Evolutionary conservation across 2,113 vertebrate species (phyloP).

Genomic region (Lathamus discolor): DNA sequence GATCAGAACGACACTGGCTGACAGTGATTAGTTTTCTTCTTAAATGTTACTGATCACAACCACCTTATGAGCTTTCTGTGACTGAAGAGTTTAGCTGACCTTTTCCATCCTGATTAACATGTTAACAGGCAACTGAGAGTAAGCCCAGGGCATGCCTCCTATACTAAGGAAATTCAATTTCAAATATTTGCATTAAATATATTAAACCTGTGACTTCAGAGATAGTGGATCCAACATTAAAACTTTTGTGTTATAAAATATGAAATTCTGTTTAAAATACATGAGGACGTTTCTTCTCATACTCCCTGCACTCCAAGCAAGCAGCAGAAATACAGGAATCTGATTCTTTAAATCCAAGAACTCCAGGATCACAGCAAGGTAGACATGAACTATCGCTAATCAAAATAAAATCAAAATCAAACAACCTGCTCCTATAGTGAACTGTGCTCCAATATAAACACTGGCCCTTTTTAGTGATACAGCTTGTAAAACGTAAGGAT

Average conservation of each 20-base stretch:
- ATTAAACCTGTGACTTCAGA: not conserved
- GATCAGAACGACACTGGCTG: not conserved
- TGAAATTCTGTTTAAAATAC: not conserved
- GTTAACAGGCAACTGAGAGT: not conserved
- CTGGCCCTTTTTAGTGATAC: fast-evolving
- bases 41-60: fast-evolving
- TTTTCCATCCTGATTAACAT: not conserved
- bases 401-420: not conserved
- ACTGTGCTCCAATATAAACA: fast-evolving
- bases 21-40: not conserved
- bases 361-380: not conserved
- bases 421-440: not conserved
- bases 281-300: not conserved
- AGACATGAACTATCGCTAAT: not conserved
- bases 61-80: not conserved
- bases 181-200: not conserved
- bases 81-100: not conserved
- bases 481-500: not conserved
- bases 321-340: not conserved
- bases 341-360: not conserved
- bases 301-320: not conserved
- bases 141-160: not conserved
- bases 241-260: not conserved
- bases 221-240: not conserved
- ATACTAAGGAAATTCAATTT: not conserved